Base-by-base conservation (phyloP, 30 jellyfish, hydroid and myxozoan species). In the Nemopilema nomurai region DNA sequence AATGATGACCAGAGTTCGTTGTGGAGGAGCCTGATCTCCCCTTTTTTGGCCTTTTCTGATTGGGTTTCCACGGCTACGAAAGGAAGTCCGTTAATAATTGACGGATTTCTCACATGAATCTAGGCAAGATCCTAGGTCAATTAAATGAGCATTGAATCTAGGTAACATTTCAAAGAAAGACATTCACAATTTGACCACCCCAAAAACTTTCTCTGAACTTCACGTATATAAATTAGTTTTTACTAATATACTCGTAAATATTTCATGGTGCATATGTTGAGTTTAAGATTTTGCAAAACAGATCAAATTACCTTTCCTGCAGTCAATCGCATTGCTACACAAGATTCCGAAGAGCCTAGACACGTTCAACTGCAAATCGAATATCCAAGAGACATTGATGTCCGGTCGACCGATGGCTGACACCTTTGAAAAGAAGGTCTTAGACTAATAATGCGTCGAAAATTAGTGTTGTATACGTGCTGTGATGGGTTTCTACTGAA, bases 1-100 rank as follows among this genome's bases (percentile, higher is more conserved):
- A 94, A 82, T 16, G 99, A 89, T 19, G 96, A 92, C 99, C 99
- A 94, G 66, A 94, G 77, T 74, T 94, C 97, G 83, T 97, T 88
- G 84, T 94, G 99, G 16, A 94, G 96, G 62, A 94, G 90, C 18
- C 97, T 97, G 13, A 80, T 69, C 82, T 88, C 99, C 3, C 90
- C 97, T 25, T 81, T 80, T 18, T 82, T 79, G 50, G 89, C 97
- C 23, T 93, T 89, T 18, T 87, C 96, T 28, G 90, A 26, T 49
- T 93, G 90, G 0, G 90, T 69, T 71, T 79, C 97, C 57, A 91
- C 84, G 18, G 97, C 97, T 91, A 33, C 18, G 30, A 49, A 27
- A 76, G 53, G 69, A 66, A 18, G 33, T 0, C 8, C 64, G 33
- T 4, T 3, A 79, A 22, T 28, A 1, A 72, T 31, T 72, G 8